These are phyloP conservation scores for Brachionus asplanchnoidis DNA, from an alignment of 1,140 invertebrate species.

Conservation along the genomic window DNA sequence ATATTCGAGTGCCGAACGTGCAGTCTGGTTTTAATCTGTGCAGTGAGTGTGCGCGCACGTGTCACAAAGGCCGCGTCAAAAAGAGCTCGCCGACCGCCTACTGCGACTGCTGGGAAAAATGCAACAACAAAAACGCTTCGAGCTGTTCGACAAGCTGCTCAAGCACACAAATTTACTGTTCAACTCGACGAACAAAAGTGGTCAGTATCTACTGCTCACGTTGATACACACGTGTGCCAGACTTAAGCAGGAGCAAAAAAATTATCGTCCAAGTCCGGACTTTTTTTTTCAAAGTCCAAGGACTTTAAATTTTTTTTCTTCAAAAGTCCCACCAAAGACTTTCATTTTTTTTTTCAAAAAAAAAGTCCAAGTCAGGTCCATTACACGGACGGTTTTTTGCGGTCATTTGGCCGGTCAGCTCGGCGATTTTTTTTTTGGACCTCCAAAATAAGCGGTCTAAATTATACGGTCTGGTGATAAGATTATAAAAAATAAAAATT, in stretches of 20 bases:
- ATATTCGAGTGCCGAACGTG: constrained; percentile 99
- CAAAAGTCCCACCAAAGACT: too few relatives aligned
- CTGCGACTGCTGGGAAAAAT: constrained; percentile 99
- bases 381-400: too few relatives aligned
- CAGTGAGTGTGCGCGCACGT: constrained; percentile 89
- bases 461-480: too few relatives aligned
- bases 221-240: constrained; percentile 93
- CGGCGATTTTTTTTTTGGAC: too few relatives aligned
- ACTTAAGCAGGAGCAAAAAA: constrained; percentile 87
- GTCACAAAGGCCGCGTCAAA: constrained; percentile 82
- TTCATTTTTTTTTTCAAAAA: too few relatives aligned
- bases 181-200: constrained; percentile 77
- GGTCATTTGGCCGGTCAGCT: too few relatives aligned
- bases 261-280: too few relatives aligned
- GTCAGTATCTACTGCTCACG: constrained; percentile 92
- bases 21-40: constrained; percentile 94
- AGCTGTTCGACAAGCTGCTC: constrained; percentile 77
- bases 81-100: constrained; percentile 95
- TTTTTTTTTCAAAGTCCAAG: too few relatives aligned
- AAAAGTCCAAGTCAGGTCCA: too few relatives aligned
- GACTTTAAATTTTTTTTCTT: too few relatives aligned
- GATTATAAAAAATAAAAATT: too few relatives aligned
- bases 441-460: too few relatives aligned
- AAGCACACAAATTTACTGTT: constrained; percentile 77
- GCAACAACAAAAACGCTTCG: constrained; percentile 82